A percentile compares a stretch with the other conserved stretches of the same genome.
Conservation (phyloP, 2,888 invertebrate species). For the Heteromurus nitidus region DNA sequence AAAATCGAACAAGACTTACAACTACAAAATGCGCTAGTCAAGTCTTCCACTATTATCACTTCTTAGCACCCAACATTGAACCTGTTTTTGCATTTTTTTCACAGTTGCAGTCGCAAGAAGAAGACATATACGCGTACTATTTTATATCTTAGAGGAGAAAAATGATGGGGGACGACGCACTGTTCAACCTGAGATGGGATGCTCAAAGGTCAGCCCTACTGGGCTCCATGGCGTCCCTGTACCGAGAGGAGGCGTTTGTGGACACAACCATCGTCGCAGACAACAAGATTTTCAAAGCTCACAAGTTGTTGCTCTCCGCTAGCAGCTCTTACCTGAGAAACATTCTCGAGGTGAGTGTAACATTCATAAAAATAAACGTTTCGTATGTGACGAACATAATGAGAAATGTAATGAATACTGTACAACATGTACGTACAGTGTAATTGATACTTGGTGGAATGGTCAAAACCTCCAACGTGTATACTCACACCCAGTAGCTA, state of each 20-base stretch:
- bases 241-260: conserved; percentile 67
- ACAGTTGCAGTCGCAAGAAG: background rate
- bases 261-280: conserved; percentile 73
- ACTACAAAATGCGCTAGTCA: background rate
- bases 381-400: background rate
- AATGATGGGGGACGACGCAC: conserved; percentile 72
- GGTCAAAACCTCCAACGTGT: no score
- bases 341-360: conserved; percentile 71
- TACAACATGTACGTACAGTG: no score
- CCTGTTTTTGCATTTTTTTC: conserved; percentile 31
- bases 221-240: conserved; percentile 71
- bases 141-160: conserved; percentile 24
- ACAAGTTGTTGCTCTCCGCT: conserved; percentile 72
- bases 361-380: background rate
- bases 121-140: no score
- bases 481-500: no score
- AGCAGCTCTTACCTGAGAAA: conserved; percentile 72
- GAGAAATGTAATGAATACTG: background rate
- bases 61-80: background rate
- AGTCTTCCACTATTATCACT: conserved; percentile 21
- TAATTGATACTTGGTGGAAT: no score
- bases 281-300: conserved; percentile 73
- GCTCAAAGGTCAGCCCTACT: conserved; percentile 72
- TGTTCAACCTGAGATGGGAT: conserved; percentile 73
- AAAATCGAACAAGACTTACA: conserved; percentile 18